Evolutionary conservation across 2,797 vertebrate genomes (phyloP), one percentile per base, ranked within the genome.

Genomic region (Coregonus suidteri): DNA sequence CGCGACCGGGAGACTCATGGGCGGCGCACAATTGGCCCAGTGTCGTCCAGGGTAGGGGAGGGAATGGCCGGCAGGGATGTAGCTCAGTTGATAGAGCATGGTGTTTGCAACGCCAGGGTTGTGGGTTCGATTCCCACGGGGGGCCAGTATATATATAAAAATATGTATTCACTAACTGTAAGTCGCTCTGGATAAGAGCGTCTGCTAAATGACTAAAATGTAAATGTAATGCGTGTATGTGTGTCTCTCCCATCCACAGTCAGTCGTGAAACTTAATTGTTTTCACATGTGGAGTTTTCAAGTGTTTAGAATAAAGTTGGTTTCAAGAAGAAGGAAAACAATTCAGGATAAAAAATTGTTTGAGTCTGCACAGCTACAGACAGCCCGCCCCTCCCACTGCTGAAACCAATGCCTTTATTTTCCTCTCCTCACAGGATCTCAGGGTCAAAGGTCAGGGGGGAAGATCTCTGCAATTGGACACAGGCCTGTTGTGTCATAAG

Each of bases 241-340:
- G 83, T 79, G 81, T 90, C 82, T 85, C 82, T 90, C 86, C 86
- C 83, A 84, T 90, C 86, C 85, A 90, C 81, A 85, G 84, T 82
- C 78, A 88, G 88, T 90, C 86, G 85, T 90, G 91, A 92, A 92
- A 88, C 86, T 75, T 93, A 94, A 95, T 93, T 91, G 90, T 84
- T 93, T 93, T 83, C 94, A 94, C 89, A 94, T 95, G 94, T 94
- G 91, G 83, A 90, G 91, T 92, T 93, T 93, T 93, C 85, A 91
- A 93, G 91, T 91, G 90, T 94, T 94, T 91, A 91, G 85, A 91
- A 91, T 90, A 87, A 91, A 92, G 90, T 87, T 90, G 87, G 88
- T 88, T 90, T 93, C 86, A 87, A 91, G 90, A 91, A 85, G 80
- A 87, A 77, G 82, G 37, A 77, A 82, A 83, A 83, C 79, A 74